Conservation (phyloP, 2,113 vertebrate genomes). For the Mormyrus iriodes region DNA sequence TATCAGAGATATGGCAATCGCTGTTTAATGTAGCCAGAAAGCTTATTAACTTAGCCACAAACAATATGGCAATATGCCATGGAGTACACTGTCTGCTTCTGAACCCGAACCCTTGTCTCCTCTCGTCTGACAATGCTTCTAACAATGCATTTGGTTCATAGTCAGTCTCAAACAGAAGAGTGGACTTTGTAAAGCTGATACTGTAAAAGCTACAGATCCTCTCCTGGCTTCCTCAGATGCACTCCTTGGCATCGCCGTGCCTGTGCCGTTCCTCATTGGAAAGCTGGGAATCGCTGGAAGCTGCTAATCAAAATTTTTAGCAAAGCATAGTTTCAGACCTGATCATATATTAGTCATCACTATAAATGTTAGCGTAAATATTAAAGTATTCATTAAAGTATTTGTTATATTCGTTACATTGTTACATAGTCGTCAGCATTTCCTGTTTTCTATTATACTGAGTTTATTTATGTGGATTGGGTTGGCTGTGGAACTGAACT, state of each 20-base stretch:
- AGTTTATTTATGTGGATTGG: too few relatives aligned
- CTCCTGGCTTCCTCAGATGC: background rate
- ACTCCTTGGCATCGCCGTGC: too few relatives aligned
- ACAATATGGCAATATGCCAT: background rate
- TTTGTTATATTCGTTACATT: too few relatives aligned
- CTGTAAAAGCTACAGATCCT: background rate
- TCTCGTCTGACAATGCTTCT: background rate
- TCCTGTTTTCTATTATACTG: too few relatives aligned
- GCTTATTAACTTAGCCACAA: background rate
- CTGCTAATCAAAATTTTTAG: background rate
- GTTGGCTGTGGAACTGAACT: too few relatives aligned
- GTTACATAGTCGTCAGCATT: background rate
- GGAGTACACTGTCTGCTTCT: background rate
- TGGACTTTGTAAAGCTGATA: background rate
- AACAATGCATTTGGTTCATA: background rate
- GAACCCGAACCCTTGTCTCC: background rate
- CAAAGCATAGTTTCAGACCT: background rate
- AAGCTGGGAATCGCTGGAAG: background rate
- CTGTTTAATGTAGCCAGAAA: background rate
- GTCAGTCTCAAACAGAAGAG: background rate
- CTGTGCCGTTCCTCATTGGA: background rate
- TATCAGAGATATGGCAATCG: background rate
- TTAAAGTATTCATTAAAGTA: too few relatives aligned
- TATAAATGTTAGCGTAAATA: background rate
- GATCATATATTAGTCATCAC: background rate